A percentile compares a stretch with the other conserved stretches of the same genome.
phyloP scores from a whole-genome alignment of 2,797 vertebrate species.

The Chaenodraco wilsoni region DNA sequence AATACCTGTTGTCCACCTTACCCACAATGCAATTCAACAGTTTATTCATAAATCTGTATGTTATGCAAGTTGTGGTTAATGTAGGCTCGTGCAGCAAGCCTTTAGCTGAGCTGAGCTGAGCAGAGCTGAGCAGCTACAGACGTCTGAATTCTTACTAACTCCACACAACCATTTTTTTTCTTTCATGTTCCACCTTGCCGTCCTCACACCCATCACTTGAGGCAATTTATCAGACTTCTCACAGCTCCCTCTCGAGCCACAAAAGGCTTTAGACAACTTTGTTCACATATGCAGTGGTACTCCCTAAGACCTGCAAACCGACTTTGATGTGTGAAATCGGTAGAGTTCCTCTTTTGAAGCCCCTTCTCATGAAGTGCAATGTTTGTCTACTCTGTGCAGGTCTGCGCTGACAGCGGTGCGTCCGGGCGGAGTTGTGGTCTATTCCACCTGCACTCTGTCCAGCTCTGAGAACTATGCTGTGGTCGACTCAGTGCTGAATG shows the following conservation, averaged over 20 bases:
- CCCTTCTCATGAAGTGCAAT: conserved; percentile 16
- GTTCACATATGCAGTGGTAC: not conserved
- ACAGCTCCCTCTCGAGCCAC: not conserved
- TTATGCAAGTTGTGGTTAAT: not conserved
- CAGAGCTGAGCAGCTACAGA: not conserved
- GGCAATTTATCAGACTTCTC: not conserved
- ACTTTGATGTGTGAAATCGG: not conserved
- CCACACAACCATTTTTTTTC: too few relatives aligned
- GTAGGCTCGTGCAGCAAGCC: not conserved
- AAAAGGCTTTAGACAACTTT: not conserved
- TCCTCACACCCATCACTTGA: not conserved
- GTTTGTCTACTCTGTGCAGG: conserved; percentile 74
- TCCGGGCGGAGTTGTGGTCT: conserved; percentile 92
- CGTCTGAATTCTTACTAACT: not conserved
- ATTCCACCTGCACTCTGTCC: conserved; percentile 96
- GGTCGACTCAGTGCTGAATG: conserved; percentile 82
- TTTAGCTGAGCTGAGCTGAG: not conserved
- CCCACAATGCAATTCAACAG: not conserved
- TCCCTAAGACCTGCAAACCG: not conserved
- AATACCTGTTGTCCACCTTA: not conserved
- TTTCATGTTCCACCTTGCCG: not conserved
- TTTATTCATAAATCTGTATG: not conserved
- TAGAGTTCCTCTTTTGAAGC: conserved; percentile 9
- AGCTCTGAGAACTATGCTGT: conserved; percentile 90
- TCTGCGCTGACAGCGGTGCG: conserved; percentile 90